Evolutionary conservation across 2,797 vertebrate genomes (phyloP), one percentile per base, ranked within the genome.

Genomic region (Fistularia tabacaria): DNA sequence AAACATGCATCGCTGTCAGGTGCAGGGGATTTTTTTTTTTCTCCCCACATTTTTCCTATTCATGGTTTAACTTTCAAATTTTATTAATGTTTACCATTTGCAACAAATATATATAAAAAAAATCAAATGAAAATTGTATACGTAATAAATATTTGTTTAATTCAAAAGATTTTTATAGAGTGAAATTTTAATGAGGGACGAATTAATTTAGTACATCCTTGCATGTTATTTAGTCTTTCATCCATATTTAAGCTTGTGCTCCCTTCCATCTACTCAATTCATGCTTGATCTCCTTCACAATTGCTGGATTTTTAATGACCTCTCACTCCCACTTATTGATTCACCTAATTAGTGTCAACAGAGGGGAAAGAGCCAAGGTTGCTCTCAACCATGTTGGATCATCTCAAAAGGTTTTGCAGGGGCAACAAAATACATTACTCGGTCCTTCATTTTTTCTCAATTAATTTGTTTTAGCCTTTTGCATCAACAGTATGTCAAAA

Each of bases 251-350:
- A 58, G 38, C 40, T 48, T 67, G 25, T 54, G 1, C 66, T 71
- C n/a, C 10, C 25, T 46, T 52, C 15, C 14, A 12, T 15, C 14
- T 49, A n/a, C n/a, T 61, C 44, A 48, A 8, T 15, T 53, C 44
- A 71, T 61, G 41, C 48, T 59, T 49, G 25, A 38, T 38, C 58
- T 48, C 61, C 51, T 56, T 43, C 51, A 13, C 54, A 63, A 64
- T 43, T 46, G 65, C 50, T 54, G n/a, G 43, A 54, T 54, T 37
- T n/a, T 58, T 64, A 40, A 2, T 40, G 25, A 52, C 54, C 25
- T 12, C 52, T 50, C 47, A 41, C 62, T 46, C 55, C 40, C 43
- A 46, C 38, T 43, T 49, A 38, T 59, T 59, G 44, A 46, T 64
- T 57, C 36, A n/a, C 46, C 38, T 54, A 0, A 56, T 74, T 66